These are phyloP conservation scores for Ptilorrhoa leucosticta DNA, from an alignment of 2,113 vertebrate genomes.

Conservation along the genomic window DNA sequence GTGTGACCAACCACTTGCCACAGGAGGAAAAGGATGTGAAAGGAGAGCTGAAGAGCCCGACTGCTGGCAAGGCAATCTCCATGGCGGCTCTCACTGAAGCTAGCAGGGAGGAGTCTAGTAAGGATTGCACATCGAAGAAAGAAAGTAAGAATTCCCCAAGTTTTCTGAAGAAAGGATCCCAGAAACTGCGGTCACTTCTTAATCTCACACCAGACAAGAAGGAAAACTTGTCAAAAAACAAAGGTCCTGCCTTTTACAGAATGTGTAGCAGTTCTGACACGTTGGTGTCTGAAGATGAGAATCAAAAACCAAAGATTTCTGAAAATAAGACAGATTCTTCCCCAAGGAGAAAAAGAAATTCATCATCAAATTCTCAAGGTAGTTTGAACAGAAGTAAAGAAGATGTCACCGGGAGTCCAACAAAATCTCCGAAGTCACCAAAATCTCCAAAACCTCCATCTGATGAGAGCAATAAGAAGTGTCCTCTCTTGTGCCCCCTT, in stretches of 20 bases:
- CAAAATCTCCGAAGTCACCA: constrained; percentile 52
- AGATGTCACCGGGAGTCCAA: constrained; percentile 15
- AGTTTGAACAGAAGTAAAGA: constrained; percentile 73
- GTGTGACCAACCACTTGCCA: constrained; percentile 65
- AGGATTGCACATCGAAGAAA: constrained; percentile 67
- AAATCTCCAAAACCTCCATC: constrained; percentile 46
- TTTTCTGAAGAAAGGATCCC: constrained; percentile 84
- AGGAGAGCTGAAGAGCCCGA: constrained; percentile 59
- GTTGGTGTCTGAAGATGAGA: constrained; percentile 78
- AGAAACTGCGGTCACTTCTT: constrained; percentile 85
- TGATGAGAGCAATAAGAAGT: constrained; percentile 55
- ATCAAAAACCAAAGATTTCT: constrained; percentile 68
- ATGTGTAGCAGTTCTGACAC: constrained; percentile 85
- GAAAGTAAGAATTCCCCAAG: constrained; percentile 73
- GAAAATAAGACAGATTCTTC: constrained; percentile 71
- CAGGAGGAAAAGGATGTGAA: constrained; percentile 71
- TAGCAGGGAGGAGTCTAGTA: constrained; percentile 67
- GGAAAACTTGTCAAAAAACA: constrained; percentile 74
- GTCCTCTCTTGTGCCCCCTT: constrained; percentile 35
- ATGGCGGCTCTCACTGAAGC: constrained; percentile 72
- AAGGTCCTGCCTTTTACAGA: constrained; percentile 73
- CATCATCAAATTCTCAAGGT: constrained; percentile 72
- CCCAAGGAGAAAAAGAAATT: constrained; percentile 69
- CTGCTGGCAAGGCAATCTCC: constrained; percentile 77
- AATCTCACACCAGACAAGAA: constrained; percentile 86